Percentiles rank a stretch among this genome's conserved stretches.
Conservation (phyloP, 2,797 vertebrate species). For the Sebastes vulpes region DNA sequence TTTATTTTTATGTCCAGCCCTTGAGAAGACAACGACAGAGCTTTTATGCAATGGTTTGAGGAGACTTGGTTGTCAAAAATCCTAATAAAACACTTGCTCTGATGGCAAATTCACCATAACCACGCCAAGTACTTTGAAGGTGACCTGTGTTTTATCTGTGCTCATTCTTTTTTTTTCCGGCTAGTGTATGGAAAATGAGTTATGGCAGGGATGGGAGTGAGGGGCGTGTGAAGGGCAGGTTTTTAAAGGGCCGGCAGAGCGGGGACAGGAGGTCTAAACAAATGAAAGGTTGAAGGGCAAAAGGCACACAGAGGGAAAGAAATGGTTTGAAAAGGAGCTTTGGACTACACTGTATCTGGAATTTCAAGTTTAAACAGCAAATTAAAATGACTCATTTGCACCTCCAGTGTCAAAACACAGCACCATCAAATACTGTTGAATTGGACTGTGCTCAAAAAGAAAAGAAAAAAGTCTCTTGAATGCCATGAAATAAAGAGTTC, state of each 20-base stretch:
- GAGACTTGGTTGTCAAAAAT: slow-evolving; percentile 65
- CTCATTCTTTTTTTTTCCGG: slow-evolving; percentile 57
- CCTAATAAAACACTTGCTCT: slow-evolving; percentile 64
- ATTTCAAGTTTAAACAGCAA: neutral
- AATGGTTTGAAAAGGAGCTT: neutral
- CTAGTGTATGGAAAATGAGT: slow-evolving; percentile 71
- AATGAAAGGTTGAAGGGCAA: slow-evolving; percentile 47
- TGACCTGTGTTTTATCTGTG: slow-evolving; percentile 75
- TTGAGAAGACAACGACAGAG: slow-evolving; percentile 47
- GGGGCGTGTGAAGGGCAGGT: slow-evolving; percentile 63
- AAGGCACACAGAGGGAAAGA: slow-evolving; percentile 1
- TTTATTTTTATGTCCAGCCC: slow-evolving; percentile 67
- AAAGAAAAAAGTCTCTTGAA: neutral
- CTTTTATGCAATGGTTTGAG: slow-evolving; percentile 59
- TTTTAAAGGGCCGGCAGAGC: slow-evolving; percentile 56
- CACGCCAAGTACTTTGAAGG: slow-evolving; percentile 65
- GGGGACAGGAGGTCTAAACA: slow-evolving; percentile 54
- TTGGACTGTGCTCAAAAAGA: neutral
- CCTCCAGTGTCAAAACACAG: neutral
- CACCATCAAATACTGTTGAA: neutral
- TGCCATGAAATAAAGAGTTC: neutral
- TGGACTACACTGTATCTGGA: neutral
- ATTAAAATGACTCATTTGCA: neutral
- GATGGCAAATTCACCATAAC: slow-evolving; percentile 70
- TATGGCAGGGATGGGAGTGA: slow-evolving; percentile 46